phyloP scores from a whole-genome alignment of 2,113 vertebrate genomes.

The Pyxicephalus adspersus region DNA sequence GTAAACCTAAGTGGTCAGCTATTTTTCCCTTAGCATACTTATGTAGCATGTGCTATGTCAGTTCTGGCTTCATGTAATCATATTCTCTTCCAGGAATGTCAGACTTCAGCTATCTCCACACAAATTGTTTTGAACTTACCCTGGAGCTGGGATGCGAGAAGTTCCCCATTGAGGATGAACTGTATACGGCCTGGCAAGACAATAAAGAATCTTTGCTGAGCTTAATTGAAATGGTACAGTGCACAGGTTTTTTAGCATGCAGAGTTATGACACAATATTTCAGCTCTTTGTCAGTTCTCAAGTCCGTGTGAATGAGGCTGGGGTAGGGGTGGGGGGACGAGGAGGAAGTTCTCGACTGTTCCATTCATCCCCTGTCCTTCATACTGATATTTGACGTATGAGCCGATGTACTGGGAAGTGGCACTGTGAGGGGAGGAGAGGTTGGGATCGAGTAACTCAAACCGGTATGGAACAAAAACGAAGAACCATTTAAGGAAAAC shows the following conservation, averaged over 20 bases:
- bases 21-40: background rate
- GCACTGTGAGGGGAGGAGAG: too few species aligned
- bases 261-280: slow-evolving; percentile 26
- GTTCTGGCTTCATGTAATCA: background rate
- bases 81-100: slow-evolving; percentile 83
- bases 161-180: slow-evolving; percentile 88
- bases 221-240: slow-evolving; percentile 87
- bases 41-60: background rate
- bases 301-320: slow-evolving; percentile 17
- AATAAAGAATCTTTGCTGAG: slow-evolving; percentile 89
- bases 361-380: background rate
- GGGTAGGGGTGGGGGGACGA: background rate
- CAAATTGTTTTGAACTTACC: slow-evolving; percentile 93
- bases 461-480: background rate
- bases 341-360: slow-evolving; percentile 7
- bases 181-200: slow-evolving; percentile 88
- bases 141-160: slow-evolving; percentile 96
- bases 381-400: slow-evolving; percentile 41
- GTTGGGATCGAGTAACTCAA: background rate
- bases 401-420: background rate
- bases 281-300: slow-evolving; percentile 12
- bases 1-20: background rate
- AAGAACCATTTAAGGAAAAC: slow-evolving; percentile 33
- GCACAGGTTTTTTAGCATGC: slow-evolving; percentile 10
- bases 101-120: slow-evolving; percentile 96